Percentiles rank a stretch among this genome's conserved stretches.
Conservation (phyloP, 2,113 vertebrate genomes). For the Nymphicus hollandicus region DNA sequence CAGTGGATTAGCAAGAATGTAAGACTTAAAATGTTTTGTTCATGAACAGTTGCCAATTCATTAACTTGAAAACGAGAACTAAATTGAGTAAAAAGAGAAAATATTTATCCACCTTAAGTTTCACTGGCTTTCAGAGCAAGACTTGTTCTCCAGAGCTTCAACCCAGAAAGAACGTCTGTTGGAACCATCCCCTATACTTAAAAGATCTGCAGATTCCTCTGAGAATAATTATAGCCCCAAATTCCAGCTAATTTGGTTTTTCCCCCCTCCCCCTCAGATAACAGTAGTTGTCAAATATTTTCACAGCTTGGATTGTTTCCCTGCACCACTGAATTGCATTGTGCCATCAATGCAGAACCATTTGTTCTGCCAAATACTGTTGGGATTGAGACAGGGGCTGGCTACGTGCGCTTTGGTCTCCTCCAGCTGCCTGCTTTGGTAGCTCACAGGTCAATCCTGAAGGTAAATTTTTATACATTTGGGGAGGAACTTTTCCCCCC, state of each 20-base stretch:
- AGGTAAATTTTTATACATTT: constrained; percentile 5
- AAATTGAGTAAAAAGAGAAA: not conserved
- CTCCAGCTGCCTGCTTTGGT: constrained; percentile 75
- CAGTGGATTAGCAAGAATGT: not conserved
- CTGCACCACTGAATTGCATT: constrained; percentile 73
- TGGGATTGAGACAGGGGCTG: constrained; percentile 76
- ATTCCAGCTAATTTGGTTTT: not conserved
- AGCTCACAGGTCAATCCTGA: constrained; percentile 74
- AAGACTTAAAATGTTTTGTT: not conserved
- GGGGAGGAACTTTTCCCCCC: not conserved
- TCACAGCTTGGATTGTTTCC: constrained; percentile 83
- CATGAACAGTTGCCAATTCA: not conserved
- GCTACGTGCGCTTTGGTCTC: constrained; percentile 69
- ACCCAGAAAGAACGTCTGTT: not conserved
- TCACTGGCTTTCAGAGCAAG: not conserved
- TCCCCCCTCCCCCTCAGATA: constrained; percentile 45
- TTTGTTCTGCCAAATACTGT: constrained; percentile 75
- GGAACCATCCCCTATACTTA: not conserved
- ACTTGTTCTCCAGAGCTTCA: not conserved
- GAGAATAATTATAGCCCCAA: not conserved
- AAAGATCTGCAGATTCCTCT: not conserved
- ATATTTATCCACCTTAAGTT: not conserved
- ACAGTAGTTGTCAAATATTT: constrained; percentile 80
- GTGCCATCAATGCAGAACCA: constrained; percentile 72
- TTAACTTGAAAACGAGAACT: constrained; percentile 10